Evolutionary conservation across 1,140 invertebrate genomes (phyloP), one percentile per base, ranked within the genome.

Genomic region (Stenopsyche tienmushanensis): DNA sequence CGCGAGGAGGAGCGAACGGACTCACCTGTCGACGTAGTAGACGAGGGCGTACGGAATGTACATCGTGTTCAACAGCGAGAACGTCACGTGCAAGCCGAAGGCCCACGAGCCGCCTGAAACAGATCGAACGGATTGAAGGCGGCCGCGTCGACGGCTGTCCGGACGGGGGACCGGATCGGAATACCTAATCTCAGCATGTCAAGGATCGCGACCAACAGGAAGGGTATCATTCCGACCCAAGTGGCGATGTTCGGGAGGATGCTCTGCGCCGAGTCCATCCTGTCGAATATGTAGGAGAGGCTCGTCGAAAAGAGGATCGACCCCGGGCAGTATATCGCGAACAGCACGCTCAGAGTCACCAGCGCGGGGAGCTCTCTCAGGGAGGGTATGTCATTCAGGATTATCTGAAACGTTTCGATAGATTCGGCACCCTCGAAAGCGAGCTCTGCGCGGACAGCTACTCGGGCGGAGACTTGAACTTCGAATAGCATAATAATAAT

Each of bases 41-140:
- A 93, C 83, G 21, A 89, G 84, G 1, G 88, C 89, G 72, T 88
- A 92, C 21, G 90, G 90, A 67, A 90, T 84, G 72, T 93, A 93
- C 82, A 90, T 87, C 2, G 89, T 86, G 72, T 90, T 86, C 34
- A 89, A 65, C 24, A 90, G 78, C 44, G 86, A 87, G 73, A 91
- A 90, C 24, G 89, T 76, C 44, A 85, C 75, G 74, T 93, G 90
- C 1, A 90, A 78, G 63, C 84, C 82, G 72, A 88, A 86, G 2
- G 83, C 84, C 58, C 83, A 82, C 69, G 82, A 81, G 58, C 83
- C 84, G 75, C 84, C 85, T 88, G 74, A 67, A 83, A 81, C 66
- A 18, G 24, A 42, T 42, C 17, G 42, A 50, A 20, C 8, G n/a
- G n/a, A n/a, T n/a, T n/a, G n/a, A n/a, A n/a, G n/a, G n/a, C n/a